These are phyloP conservation scores for Archips crataeganus DNA, from an alignment of 2,888 invertebrate genomes.

Conservation along the genomic window DNA sequence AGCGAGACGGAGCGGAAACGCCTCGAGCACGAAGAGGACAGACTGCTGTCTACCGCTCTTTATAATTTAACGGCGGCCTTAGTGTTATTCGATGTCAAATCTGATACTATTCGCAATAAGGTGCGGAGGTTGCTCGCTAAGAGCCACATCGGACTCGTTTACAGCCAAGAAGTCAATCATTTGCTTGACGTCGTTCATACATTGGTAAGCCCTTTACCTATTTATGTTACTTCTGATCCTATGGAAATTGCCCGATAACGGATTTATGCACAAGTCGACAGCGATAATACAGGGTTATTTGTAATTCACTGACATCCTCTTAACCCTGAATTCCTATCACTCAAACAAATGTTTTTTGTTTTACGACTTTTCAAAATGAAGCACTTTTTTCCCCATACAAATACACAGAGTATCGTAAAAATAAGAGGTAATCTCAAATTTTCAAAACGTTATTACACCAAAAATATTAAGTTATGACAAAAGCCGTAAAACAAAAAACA, in stretches of 20 bases:
- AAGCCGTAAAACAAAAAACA: no score
- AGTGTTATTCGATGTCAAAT: constrained; percentile 95
- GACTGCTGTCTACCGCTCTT: constrained; percentile 96
- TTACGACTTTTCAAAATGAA: no score
- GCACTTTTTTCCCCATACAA: no score
- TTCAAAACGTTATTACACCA: no score
- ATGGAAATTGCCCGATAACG: not conserved
- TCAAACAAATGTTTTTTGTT: no score
- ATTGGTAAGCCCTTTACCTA: constrained; percentile 88
- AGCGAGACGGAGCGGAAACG: constrained; percentile 97
- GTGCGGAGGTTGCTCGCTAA: constrained; percentile 97
- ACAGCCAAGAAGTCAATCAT: constrained; percentile 98
- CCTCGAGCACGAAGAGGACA: constrained; percentile 98
- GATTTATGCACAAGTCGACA: no score
- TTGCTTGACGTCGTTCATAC: constrained; percentile 97
- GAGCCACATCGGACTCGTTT: constrained; percentile 98
- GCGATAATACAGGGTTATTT: no score
- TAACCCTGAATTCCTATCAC: no score
- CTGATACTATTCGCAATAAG: constrained; percentile 94
- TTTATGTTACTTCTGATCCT: not conserved
- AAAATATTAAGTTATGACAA: no score
- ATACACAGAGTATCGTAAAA: no score
- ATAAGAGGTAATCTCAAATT: no score
- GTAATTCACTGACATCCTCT: no score
- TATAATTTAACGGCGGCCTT: constrained; percentile 98